Conservation (phyloP, 1,140 invertebrate species). For the Rhagoletis zephyria region DNA sequence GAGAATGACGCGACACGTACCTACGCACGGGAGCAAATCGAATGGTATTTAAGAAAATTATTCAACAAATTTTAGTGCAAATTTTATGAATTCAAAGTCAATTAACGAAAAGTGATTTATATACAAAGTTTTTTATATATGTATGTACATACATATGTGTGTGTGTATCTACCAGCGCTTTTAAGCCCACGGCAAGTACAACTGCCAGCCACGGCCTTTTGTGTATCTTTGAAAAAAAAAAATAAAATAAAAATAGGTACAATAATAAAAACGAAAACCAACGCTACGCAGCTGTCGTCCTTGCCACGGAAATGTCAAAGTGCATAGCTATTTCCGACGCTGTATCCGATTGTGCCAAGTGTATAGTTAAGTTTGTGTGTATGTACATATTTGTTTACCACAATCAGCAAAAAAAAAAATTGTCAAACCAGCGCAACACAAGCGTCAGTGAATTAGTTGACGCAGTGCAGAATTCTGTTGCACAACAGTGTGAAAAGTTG, state of each 20-base stretch:
- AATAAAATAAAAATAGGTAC: background rate
- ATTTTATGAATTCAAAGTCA: too few species aligned
- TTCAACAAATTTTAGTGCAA: too few species aligned
- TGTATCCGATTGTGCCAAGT: background rate
- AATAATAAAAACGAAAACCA: background rate
- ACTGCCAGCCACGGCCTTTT: background rate
- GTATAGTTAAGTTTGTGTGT: background rate
- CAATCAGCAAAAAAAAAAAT: background rate
- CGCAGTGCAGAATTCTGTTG: constrained; percentile 17
- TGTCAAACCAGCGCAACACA: background rate
- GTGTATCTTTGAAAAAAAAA: background rate
- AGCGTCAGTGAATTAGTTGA: background rate
- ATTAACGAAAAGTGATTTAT: too few species aligned
- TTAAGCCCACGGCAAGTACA: background rate
- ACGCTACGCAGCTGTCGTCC: background rate
- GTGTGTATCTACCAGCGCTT: background rate
- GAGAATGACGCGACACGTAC: too few species aligned
- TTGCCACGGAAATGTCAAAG: background rate
- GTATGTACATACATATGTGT: too few species aligned
- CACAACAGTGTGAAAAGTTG: constrained; percentile 38
- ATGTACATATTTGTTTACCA: background rate
- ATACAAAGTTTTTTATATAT: too few species aligned
- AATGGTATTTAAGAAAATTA: too few species aligned
- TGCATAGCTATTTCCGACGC: background rate
- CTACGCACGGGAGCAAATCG: too few species aligned